A percentile compares a stretch with the other conserved stretches of the same genome.
Conservation (phyloP, 1,140 invertebrate species). For the Heliconius hermathena region DNA sequence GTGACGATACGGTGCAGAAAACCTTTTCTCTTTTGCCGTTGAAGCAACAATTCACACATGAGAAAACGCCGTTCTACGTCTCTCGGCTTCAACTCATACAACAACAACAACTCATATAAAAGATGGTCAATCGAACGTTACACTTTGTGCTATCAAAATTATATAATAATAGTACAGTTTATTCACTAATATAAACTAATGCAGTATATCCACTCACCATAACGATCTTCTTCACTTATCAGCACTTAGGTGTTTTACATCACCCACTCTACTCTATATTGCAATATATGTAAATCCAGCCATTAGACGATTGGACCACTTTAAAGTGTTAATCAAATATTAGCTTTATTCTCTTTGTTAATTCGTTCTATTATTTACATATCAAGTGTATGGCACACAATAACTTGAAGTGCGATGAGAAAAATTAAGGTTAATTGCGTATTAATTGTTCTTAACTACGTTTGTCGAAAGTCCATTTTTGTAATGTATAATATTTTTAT, state of each 20-base stretch:
- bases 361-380: neutral
- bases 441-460: neutral
- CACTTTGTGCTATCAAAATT: no score
- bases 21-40: no score
- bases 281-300: neutral
- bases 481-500: neutral
- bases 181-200: neutral
- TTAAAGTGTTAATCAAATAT: slow-evolving; percentile 5
- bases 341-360: slow-evolving; percentile 9
- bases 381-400: neutral
- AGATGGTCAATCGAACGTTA: no score
- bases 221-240: neutral
- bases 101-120: no score
- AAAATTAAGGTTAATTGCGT: slow-evolving; percentile 12
- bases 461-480: neutral
- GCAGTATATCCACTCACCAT: neutral
- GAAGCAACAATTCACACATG: no score
- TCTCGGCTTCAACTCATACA: no score
- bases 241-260: slow-evolving; percentile 3
- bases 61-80: no score
- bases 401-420: neutral
- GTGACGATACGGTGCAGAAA: no score
- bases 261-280: neutral
- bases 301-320: neutral
- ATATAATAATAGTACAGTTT: no score